Base-by-base conservation (phyloP, 2,888 invertebrate species). In the Troides aeacus region DNA sequence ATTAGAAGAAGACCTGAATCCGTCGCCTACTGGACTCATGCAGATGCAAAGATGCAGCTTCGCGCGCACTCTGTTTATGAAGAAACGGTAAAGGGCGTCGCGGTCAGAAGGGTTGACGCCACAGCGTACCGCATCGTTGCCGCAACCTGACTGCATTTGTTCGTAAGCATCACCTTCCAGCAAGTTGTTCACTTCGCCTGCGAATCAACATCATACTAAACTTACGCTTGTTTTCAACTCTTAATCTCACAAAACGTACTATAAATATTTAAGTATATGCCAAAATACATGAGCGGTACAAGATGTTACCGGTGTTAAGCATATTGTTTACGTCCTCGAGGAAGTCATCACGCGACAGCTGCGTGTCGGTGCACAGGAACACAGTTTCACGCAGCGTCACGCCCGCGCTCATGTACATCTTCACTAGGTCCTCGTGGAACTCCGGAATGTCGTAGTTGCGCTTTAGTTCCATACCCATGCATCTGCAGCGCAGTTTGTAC, bases 281-380 rank as follows among this genome's bases (percentile, higher is more conserved):
- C 1, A n/a, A 53, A n/a, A 53, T 53, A 53, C 18, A n/a, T n/a
- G 53, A n/a, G 6, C 18, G 8, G 6, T 7, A 5, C 53, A 53
- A 53, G 18, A 18, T 53, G 10, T 62, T 42, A 93, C 97, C 98
- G 15, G 98, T 97, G 86, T 98, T 98, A 0, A 98, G 92, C 81
- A 98, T 96, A 79, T 98, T 98, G 82, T 98, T 98, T 64, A 98
- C 96, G 78, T 98, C 98, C 84, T 98, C 98, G 1, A 98, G 89
- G 83, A 98, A 98, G 81, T 97, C 97, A 82, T 98, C 98, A 71
- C 96, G 95, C 0, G 97, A 96, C 76, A 98, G 97, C 90, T 98
- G 97, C 1, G 97, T 97, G 82, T 98, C 98, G 4, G 97, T 96
- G 83, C 98, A 96, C 0, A 98, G 93, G 82, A 98, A 98, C 0